Percentiles rank a stretch among this genome's conserved stretches.
Evolutionary conservation across 2,113 vertebrate genomes (phyloP).

Genomic region (Thinocorus orbignyianus): DNA sequence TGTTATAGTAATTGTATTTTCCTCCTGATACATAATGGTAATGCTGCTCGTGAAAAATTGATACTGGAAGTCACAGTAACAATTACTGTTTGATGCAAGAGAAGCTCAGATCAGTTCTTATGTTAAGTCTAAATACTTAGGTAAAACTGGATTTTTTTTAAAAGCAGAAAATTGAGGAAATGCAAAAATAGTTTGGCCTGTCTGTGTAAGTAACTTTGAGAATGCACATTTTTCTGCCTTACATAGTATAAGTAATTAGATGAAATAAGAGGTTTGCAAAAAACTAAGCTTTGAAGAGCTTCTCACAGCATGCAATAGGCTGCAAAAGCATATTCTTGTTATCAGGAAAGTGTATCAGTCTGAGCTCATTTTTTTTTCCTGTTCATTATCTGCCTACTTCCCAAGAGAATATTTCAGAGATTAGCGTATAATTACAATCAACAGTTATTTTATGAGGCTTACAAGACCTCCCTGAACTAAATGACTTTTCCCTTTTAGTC

Average conservation of each 20-base stretch:
- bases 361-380: neutral
- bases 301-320: neutral
- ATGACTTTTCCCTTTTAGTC: conserved; percentile 45
- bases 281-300: neutral
- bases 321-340: neutral
- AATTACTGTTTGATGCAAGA: neutral
- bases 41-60: neutral
- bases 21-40: neutral
- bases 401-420: conserved; percentile 44
- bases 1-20: neutral
- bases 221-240: neutral
- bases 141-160: neutral
- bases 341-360: conserved; percentile 6
- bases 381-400: conserved; percentile 31
- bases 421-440: conserved; percentile 65
- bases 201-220: neutral
- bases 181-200: neutral
- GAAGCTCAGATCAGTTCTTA: neutral
- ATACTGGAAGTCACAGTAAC: neutral
- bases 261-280: neutral
- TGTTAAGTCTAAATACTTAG: neutral
- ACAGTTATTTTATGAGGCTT: conserved; percentile 48
- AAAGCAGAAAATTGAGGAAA: neutral
- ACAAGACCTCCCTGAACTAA: conserved; percentile 54
- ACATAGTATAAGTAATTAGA: neutral